Base-by-base conservation (phyloP, 2,797 vertebrate genomes). In the Pseudopleuronectes americanus region DNA sequence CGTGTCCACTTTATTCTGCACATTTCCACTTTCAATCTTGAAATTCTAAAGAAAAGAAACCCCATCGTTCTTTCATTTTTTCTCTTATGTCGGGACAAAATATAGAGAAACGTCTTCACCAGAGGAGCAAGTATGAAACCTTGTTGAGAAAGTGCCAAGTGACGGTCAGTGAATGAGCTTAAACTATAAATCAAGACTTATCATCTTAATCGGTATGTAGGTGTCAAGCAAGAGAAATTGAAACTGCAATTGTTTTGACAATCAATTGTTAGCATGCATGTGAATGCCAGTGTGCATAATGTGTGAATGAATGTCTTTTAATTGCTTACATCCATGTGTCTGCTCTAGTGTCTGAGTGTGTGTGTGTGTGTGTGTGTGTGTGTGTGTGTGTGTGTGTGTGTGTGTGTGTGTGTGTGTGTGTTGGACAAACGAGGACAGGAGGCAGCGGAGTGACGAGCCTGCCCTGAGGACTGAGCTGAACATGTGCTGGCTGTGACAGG, bases 401-500 rank as follows among this genome's bases (percentile, higher is more conserved):
- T 70, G 61, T 17, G 14, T 28, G 17, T 64, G 38, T 70, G 59
- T 17, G 14, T 28, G 14, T 28, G 17, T 64, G 33, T 70, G 61
- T 17, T 14, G 14, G 41, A 17, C 14, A 17, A 48, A 38, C 12
- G 62, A 69, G 57, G 54, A 58, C 62, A 73, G 52, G 52, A 76
- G 58, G 71, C 64, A 67, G 64, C 43, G 67, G 56, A 55, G 48
- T 84, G 87, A 86, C 84, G 86, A 24, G 31, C n/a, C 59, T 54
- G 71, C 71, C 84, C 82, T 62, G 9, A 55, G 81, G 82, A 78
- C 47, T 26, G 6, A 41, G 51, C 63, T 41, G 71, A 88, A 79
- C 84, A 86, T 87, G 85, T 79, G 86, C 70, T 69, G 74, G 3
- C 74, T 83, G 75, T 87, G 85, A 92, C 89, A 84, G 77, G 56